Evolutionary conservation across 1,140 invertebrate genomes (phyloP).

Genomic region (Solenopsis fugax): DNA sequence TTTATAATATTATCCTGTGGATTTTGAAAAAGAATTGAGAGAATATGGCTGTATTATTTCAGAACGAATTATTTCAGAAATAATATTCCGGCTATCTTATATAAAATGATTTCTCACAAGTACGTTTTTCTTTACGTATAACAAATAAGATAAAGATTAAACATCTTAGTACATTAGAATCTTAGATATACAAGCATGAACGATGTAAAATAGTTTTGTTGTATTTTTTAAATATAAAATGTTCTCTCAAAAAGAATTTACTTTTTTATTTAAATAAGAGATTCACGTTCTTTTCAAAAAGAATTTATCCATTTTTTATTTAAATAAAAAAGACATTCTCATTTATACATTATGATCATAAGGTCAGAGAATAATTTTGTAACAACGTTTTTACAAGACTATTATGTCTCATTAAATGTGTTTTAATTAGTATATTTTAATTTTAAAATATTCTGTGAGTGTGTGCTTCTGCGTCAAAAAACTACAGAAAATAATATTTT

Average conservation of each 20-base stretch:
- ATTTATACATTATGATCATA: not conserved
- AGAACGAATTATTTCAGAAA: too few relatives aligned
- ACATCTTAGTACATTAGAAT: not conserved
- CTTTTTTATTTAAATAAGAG: not conserved
- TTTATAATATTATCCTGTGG: not conserved
- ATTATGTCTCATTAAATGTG: not conserved
- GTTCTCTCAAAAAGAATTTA: not conserved
- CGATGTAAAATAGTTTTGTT: not conserved
- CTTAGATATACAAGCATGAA: not conserved
- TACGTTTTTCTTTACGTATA: not conserved
- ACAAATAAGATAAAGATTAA: not conserved
- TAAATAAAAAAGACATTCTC: slow-evolving; percentile 6
- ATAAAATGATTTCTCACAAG: not conserved
- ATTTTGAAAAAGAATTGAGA: not conserved
- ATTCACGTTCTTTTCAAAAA: not conserved
- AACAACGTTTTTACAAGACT: not conserved
- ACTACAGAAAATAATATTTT: not conserved
- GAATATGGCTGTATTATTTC: not conserved
- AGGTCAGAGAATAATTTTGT: not conserved
- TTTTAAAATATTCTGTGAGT: not conserved
- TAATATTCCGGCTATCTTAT: not conserved
- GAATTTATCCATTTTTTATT: not conserved
- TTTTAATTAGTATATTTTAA: slow-evolving; percentile 8
- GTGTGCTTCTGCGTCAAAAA: not conserved
- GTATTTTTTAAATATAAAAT: slow-evolving; percentile 9